These are phyloP conservation scores for Ditylenchus dipsaci DNA, from an alignment of 1,140 invertebrate species.

Conservation along the genomic window DNA sequence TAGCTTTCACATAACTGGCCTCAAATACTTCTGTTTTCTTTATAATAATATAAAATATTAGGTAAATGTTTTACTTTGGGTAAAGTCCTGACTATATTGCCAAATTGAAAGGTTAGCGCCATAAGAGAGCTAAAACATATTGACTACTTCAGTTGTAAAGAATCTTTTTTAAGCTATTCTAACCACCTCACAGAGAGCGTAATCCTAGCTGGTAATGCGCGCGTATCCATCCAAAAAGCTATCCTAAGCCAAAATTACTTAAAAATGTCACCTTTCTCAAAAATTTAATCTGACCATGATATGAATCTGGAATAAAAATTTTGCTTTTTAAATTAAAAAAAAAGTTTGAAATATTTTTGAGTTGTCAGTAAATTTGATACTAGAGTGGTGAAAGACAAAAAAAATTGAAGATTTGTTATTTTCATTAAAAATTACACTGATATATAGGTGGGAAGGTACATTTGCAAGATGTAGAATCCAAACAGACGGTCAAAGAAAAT, in stretches of 20 bases:
- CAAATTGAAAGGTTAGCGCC: conserved; percentile 58
- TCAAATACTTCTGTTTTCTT: conserved; percentile 15
- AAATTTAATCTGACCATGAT: conserved; percentile 8
- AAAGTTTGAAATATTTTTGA: conserved; percentile 2
- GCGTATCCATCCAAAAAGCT: conserved; percentile 57
- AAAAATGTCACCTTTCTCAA: too few species aligned
- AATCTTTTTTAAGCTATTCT: too few species aligned
- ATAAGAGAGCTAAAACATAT: conserved; percentile 41
- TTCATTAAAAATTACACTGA: too few species aligned
- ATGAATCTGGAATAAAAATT: too few species aligned
- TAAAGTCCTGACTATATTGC: conserved; percentile 54
- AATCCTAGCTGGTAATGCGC: conserved; percentile 53
- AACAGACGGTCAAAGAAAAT: conserved; percentile 57
- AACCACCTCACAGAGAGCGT: conserved; percentile 40
- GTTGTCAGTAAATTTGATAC: too few species aligned
- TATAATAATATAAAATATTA: conserved; percentile 9
- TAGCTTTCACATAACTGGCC: conserved; percentile 54
- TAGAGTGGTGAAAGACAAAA: too few species aligned
- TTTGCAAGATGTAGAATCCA: conserved; percentile 57
- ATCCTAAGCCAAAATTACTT: too few species aligned
- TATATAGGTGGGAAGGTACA: conserved; percentile 57
- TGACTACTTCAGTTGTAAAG: not conserved
- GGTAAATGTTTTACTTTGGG: conserved; percentile 51
- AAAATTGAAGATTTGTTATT: too few species aligned
- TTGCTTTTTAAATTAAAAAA: too few species aligned